These are phyloP conservation scores for Drosophila simulans DNA, from an alignment of 1,140 invertebrate species.

Conservation along the genomic window DNA sequence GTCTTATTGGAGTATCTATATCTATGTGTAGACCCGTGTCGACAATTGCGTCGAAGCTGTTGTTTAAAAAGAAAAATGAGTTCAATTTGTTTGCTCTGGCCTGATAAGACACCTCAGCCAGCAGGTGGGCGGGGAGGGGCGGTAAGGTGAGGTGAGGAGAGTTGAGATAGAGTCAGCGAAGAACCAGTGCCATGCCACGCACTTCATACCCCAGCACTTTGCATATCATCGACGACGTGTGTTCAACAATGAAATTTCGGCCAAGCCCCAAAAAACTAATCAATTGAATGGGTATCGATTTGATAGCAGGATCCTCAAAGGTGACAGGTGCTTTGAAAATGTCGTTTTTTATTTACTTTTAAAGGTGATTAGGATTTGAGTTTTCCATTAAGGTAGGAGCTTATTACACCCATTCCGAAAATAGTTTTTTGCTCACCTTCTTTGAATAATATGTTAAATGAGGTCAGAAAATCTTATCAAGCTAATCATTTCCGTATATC, in stretches of 20 bases:
- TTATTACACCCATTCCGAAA: neutral
- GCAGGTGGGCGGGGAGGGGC: conserved; percentile 1
- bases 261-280: conserved; percentile 50
- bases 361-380: no score
- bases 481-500: conserved; percentile 12
- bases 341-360: neutral
- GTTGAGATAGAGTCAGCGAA: conserved; percentile 46
- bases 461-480: conserved; percentile 25
- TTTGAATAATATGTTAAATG: neutral
- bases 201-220: conserved; percentile 45
- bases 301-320: neutral
- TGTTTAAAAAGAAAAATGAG: conserved; percentile 74
- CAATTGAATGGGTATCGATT: conserved; percentile 48
- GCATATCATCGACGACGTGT: conserved; percentile 58
- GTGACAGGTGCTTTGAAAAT: neutral
- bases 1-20: conserved; percentile 71
- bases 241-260: conserved; percentile 46
- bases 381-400: no score
- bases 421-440: neutral
- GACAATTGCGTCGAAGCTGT: conserved; percentile 78
- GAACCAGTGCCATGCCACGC: conserved; percentile 40
- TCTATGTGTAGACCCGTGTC: conserved; percentile 42
- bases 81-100: conserved; percentile 74
- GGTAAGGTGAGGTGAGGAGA: neutral
- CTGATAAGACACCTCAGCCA: conserved; percentile 27